Evolutionary conservation across 2,797 vertebrate genomes (phyloP).

Genomic region (Oryzias dopingdopingensis): DNA sequence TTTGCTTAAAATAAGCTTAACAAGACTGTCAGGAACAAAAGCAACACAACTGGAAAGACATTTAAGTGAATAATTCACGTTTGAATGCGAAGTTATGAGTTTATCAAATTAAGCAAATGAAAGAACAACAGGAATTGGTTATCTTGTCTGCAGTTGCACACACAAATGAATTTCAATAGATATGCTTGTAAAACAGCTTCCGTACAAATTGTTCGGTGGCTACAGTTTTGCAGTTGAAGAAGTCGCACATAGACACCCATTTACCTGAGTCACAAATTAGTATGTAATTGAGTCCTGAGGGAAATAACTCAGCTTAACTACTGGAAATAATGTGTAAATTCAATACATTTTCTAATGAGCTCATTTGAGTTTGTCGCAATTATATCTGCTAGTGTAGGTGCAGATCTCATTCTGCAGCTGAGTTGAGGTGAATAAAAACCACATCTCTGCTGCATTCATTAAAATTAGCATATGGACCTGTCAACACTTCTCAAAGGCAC

Average conservation of each 20-base stretch:
- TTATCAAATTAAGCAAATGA: slow-evolving; percentile 74
- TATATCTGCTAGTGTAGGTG: slow-evolving; percentile 90
- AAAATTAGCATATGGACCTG: slow-evolving; percentile 99
- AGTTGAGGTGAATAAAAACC: slow-evolving; percentile 81
- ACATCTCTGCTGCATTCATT: slow-evolving; percentile 91
- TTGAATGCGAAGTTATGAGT: slow-evolving; percentile 65
- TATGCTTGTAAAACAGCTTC: slow-evolving; percentile 71
- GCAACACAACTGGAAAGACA: slow-evolving; percentile 46
- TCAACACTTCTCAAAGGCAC: slow-evolving; percentile 94
- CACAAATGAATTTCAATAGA: slow-evolving; percentile 72
- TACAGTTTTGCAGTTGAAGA: slow-evolving; percentile 76
- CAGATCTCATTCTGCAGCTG: slow-evolving; percentile 90
- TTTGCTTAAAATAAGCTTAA: slow-evolving; percentile 45
- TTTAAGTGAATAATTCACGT: slow-evolving; percentile 56
- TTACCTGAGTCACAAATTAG: slow-evolving; percentile 96
- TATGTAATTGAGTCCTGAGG: slow-evolving; percentile 95
- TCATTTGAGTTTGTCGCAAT: slow-evolving; percentile 93
- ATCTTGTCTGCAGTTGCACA: slow-evolving; percentile 50
- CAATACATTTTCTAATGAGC: slow-evolving; percentile 94
- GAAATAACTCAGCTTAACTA: slow-evolving; percentile 97
- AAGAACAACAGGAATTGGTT: slow-evolving; percentile 65
- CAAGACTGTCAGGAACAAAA: slow-evolving; percentile 62
- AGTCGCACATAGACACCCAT: slow-evolving; percentile 74
- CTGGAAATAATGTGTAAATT: slow-evolving; percentile 98
- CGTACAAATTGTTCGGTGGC: slow-evolving; percentile 78